Evolutionary conservation across 1,140 invertebrate species (phyloP).

Genomic region (Muscidifurax raptorellus): DNA sequence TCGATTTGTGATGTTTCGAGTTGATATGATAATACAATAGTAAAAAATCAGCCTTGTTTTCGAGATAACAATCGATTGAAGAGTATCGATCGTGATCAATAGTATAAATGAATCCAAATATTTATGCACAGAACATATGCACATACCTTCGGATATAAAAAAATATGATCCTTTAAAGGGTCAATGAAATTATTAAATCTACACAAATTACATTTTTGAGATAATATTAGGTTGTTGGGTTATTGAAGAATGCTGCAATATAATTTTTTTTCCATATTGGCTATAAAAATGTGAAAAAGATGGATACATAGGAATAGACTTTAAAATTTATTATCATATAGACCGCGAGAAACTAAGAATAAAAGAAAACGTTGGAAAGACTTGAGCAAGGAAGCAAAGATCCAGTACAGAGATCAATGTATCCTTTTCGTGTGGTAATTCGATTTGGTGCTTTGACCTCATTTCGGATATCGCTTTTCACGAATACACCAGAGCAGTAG

Average conservation of each 20-base stretch:
- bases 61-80: neutral
- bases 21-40: neutral
- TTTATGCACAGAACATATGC: neutral
- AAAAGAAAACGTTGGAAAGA: neutral
- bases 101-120: neutral
- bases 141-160: neutral
- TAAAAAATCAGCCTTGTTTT: slow-evolving; percentile 11
- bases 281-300: neutral
- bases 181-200: neutral
- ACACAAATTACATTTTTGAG: neutral
- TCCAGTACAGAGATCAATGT: neutral
- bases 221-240: too few relatives aligned
- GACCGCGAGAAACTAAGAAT: neutral
- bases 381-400: neutral
- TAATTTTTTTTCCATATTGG: neutral
- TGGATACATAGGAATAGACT: too few relatives aligned
- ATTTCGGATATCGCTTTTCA: neutral
- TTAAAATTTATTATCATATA: too few relatives aligned
- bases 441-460: neutral
- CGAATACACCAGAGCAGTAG: neutral
- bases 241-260: neutral
- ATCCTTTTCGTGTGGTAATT: neutral
- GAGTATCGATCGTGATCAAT: neutral
- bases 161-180: too few relatives aligned
- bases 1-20: neutral